Evolutionary conservation across 37 sponge, comb jelly and placozoan species (phyloP).

Genomic region (Chondrilla cf. caribensis): DNA sequence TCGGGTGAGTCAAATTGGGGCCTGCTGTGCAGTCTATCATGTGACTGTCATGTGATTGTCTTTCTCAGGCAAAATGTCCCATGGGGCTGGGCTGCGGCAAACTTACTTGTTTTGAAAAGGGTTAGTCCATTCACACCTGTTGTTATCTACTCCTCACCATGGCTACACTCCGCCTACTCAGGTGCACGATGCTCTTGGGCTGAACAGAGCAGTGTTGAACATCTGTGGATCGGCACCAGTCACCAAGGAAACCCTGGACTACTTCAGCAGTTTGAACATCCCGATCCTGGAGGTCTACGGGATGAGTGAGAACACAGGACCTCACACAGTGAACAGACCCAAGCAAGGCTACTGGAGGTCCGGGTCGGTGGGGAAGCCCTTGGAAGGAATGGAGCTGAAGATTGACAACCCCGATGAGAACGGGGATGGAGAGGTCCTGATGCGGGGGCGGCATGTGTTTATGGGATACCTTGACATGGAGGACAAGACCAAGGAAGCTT

Average conservation of each 20-base stretch:
- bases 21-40: neutral
- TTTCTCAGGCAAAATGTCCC: constrained; percentile 23
- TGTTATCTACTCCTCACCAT: no score
- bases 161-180: no score
- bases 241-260: constrained; percentile 67
- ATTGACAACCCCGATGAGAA: constrained; percentile 73
- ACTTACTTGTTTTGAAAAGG: constrained; percentile 36
- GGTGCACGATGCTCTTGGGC: constrained; percentile 27
- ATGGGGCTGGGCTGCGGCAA: constrained; percentile 49
- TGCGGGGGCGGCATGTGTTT: constrained; percentile 83
- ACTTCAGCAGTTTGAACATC: constrained; percentile 84
- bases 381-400: constrained; percentile 61
- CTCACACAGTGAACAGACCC: constrained; percentile 43
- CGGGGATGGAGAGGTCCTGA: constrained; percentile 88
- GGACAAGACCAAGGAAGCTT: constrained; percentile 81
- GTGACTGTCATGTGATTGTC: neutral
- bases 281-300: constrained; percentile 90
- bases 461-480: constrained; percentile 91
- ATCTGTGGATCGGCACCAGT: constrained; percentile 63
- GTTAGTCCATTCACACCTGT: neutral
- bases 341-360: constrained; percentile 53
- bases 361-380: constrained; percentile 61
- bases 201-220: constrained; percentile 12
- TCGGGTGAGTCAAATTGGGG: constrained; percentile 15
- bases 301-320: constrained; percentile 81